A percentile compares a stretch with the other conserved stretches of the same genome.
Evolutionary conservation across 2,888 invertebrate species (phyloP).

Genomic region (Cerceris ruficornis): DNA sequence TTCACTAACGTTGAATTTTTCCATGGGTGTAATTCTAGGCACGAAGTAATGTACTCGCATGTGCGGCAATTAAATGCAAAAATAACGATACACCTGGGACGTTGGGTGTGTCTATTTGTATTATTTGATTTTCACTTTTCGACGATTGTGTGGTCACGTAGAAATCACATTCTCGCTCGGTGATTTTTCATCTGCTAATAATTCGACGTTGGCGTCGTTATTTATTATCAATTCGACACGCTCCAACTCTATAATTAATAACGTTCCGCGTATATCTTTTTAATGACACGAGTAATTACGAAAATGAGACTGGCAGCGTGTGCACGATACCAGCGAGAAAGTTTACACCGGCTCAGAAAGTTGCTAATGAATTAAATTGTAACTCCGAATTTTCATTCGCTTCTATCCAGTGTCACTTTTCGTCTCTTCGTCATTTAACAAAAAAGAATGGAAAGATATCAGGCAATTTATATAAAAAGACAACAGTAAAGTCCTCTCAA

Average conservation of each 20-base stretch:
- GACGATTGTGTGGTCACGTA: background rate
- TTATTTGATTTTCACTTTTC: slow-evolving; percentile 2
- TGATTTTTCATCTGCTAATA: background rate
- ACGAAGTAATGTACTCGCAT: background rate
- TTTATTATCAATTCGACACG: background rate
- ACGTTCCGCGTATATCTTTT: background rate
- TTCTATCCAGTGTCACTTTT: too few species aligned
- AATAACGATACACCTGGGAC: slow-evolving; percentile 2
- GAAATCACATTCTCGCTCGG: slow-evolving; percentile 10
- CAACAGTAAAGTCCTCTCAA: background rate
- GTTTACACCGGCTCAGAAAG: too few species aligned
- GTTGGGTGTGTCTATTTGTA: background rate
- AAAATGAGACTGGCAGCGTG: background rate
- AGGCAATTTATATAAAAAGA: too few species aligned
- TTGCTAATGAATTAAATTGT: too few species aligned
- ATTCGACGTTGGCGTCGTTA: background rate
- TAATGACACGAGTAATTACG: background rate
- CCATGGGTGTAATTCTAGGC: too few species aligned
- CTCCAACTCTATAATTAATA: background rate
- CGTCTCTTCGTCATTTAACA: too few species aligned
- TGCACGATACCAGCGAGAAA: background rate
- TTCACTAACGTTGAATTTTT: too few species aligned
- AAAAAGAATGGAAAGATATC: too few species aligned
- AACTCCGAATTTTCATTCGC: too few species aligned
- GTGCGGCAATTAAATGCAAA: background rate